Evolutionary conservation across 2,797 vertebrate species (phyloP), one percentile per base, ranked within the genome.

Genomic region (Erpetoichthys calabaricus): DNA sequence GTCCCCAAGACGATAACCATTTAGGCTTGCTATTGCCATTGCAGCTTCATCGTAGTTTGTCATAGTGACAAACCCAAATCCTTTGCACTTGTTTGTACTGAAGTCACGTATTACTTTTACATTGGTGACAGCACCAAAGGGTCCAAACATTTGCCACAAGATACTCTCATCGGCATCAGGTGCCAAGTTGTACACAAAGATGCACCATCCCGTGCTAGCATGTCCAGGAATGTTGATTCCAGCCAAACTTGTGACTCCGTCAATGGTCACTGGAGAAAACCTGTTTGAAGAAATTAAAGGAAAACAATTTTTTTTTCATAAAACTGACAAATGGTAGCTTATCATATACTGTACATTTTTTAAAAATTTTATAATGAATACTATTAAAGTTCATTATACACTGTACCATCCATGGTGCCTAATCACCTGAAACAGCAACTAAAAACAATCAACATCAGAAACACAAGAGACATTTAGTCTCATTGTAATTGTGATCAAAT

Each of bases 41-140:
- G 94, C 95, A 2, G 95, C 95, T 78, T 98, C 95, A 5, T 98
- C 95, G 60, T 98, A 98, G 88, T 98, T 98, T 70, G 95, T 98
- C 95, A 98, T 98, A 80, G 95, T 97, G 81, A 98, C 94, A 80
- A 98, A 98, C 75, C 95, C 95, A 80, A 98, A 98, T 75, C 95
- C 95, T 87, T 96, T 97, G 87, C 95, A 98, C 79, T 98, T 98
- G 84, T 97, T 98, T 75, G 95, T 98, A 82, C 92, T 97, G 74
- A 98, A 98, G 81, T 98, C 94, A 63, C 95, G 93, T 73, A 98
- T 98, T 75, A 98, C 94, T 80, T 97, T 97, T 74, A 98, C 95
- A 3, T 97, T 98, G 71, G 94, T 98, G 70, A 98, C 95, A 1
- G 94, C 95, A 64, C 95, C 95, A 2, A 98, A 98, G 5, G 94